Evolutionary conservation across 2,888 invertebrate genomes (phyloP).

Genomic region (Plagodis pulveraria): DNA sequence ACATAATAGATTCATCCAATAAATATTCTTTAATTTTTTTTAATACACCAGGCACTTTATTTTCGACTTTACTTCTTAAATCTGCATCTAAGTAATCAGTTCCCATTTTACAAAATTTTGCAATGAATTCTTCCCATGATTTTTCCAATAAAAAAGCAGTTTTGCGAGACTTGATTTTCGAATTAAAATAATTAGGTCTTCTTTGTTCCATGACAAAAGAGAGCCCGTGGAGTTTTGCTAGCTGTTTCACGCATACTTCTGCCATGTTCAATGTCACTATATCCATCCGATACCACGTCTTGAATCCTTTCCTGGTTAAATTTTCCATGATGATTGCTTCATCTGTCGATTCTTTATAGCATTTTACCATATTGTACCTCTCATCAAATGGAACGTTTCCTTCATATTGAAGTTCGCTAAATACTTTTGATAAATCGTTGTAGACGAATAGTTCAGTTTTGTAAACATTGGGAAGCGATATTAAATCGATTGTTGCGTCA

Average conservation of each 20-base stretch:
- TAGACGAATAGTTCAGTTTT: slow-evolving; percentile 53
- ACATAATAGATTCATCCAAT: slow-evolving; percentile 36
- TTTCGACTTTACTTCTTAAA: slow-evolving; percentile 38
- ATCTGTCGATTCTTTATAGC: slow-evolving; percentile 47
- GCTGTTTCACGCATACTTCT: slow-evolving; percentile 51
- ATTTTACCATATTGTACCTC: slow-evolving; percentile 51
- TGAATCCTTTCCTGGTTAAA: slow-evolving; percentile 52
- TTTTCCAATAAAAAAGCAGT: slow-evolving; percentile 40
- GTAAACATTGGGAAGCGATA: slow-evolving; percentile 45
- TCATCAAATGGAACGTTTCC: slow-evolving; percentile 49
- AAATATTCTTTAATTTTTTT: slow-evolving; percentile 44
- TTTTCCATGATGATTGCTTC: slow-evolving; percentile 61
- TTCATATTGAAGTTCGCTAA: slow-evolving; percentile 52
- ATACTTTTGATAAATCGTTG: slow-evolving; percentile 51
- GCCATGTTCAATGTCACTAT: slow-evolving; percentile 53
- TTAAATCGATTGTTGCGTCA: slow-evolving; percentile 34
- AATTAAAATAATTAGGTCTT: slow-evolving; percentile 50
- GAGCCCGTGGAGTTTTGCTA: slow-evolving; percentile 64
- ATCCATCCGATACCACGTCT: slow-evolving; percentile 49
- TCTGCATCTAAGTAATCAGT: slow-evolving; percentile 40
- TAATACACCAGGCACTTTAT: slow-evolving; percentile 34
- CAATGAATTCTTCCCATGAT: slow-evolving; percentile 42
- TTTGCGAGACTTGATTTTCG: slow-evolving; percentile 43
- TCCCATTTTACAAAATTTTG: slow-evolving; percentile 37
- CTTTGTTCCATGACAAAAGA: slow-evolving; percentile 53